Evolutionary conservation across 2,888 invertebrate species (phyloP), one percentile per base, ranked within the genome.

Genomic region (Terebella lapidaria): DNA sequence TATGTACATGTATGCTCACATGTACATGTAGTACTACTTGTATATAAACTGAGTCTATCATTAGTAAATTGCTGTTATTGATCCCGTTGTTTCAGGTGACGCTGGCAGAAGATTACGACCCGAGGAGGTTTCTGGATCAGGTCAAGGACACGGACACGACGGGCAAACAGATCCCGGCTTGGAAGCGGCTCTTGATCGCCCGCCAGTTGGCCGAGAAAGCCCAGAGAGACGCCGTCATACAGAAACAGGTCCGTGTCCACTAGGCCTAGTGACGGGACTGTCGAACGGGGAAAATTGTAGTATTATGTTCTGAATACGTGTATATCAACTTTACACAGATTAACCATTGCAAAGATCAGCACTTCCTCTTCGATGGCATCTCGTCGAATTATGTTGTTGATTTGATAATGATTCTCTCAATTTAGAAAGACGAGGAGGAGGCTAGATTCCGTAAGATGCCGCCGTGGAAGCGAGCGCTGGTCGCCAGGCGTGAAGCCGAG

Each of bases 131-230:
- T 61, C 57, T 75, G 47, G 72, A 72, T 53, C 84, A 93, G 90
- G 88, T 94, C 69, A 93, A 94, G 10, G 92, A 92, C 76, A 88
- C 88, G 65, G 94, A 94, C 79, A 87, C 88, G 56, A 88, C 90
- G 4, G 94, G 94, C 1, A 91, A 91, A 75, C 84, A 88, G 47
- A 92, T 95, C 73, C 95, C 95, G 18, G 89, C 89, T 26, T 95
- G 95, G 95, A 94, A 94, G 79, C 84, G 94, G 15, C 94, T 94
- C 81, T 93, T 95, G 91, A 80, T 94, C 79, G 95, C 95, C 1
- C 88, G 92, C 73, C 91, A 94, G 78, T 91, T 93, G 0, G 94
- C 95, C 0, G 94, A 95, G 80, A 89, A 91, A 70, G 94, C 94
- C 10, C 87, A 90, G 69, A 90, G 90, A 74, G 94, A 95, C 74